Percentiles rank a stretch among this genome's conserved stretches.
These are phyloP conservation scores for Chymomyza fuscimana DNA, from an alignment of 2,888 invertebrate species.

Conservation along the genomic window DNA sequence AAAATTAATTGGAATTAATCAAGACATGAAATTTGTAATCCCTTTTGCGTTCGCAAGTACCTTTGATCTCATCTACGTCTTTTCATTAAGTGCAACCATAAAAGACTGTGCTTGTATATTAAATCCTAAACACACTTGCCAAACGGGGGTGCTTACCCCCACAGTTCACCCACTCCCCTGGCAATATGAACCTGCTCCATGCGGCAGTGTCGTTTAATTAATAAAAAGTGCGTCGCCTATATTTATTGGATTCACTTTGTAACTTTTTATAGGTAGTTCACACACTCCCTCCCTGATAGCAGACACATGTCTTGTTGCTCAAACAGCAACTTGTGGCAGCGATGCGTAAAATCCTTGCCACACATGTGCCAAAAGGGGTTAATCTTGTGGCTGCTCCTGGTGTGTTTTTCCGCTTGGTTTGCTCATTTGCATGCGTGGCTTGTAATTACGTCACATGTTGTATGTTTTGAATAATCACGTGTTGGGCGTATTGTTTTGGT, in stretches of 20 bases:
- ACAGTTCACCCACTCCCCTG: constrained; percentile 3
- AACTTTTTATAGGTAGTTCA: constrained; percentile 35
- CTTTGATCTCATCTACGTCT: constrained; percentile 32
- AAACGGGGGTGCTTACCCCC: neutral
- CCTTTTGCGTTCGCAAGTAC: neutral
- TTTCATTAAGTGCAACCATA: constrained; percentile 48
- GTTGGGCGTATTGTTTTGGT: constrained; percentile 11
- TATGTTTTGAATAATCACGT: constrained; percentile 51
- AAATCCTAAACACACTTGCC: constrained; percentile 9
- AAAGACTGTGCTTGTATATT: constrained; percentile 19
- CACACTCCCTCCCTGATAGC: neutral
- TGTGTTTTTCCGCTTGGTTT: constrained; percentile 45
- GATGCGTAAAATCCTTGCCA: constrained; percentile 44
- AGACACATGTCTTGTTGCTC: neutral
- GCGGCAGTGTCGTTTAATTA: constrained; percentile 52
- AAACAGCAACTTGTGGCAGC: constrained; percentile 41
- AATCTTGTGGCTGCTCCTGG: constrained; percentile 47
- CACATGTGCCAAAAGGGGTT: constrained; percentile 64
- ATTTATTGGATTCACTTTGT: constrained; percentile 61
- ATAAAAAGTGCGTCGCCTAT: constrained; percentile 40
- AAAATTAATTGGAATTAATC: constrained; percentile 27
- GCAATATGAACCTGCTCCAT: constrained; percentile 11
- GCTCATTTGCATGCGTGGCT: constrained; percentile 43
- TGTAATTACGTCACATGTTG: constrained; percentile 41
- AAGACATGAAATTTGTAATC: constrained; percentile 30